Conservation (phyloP, 2,888 invertebrate species). For the Oxycera nigricornis region DNA sequence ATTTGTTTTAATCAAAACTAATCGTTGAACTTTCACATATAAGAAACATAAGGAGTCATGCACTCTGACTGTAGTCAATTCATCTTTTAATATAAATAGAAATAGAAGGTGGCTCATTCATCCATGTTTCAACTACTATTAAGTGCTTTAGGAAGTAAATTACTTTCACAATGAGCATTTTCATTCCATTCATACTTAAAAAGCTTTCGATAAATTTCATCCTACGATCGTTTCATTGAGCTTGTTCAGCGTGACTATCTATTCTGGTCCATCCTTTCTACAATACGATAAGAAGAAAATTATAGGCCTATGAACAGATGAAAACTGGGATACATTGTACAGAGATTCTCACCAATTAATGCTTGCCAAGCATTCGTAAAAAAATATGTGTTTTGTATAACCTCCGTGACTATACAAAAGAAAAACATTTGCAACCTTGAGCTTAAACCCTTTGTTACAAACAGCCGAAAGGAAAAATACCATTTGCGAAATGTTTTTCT, state of each 20-base stretch:
- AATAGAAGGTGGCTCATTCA: too few relatives aligned
- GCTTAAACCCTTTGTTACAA: slow-evolving; percentile 15
- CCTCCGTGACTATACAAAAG: not conserved
- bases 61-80: too few relatives aligned
- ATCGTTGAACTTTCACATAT: too few relatives aligned
- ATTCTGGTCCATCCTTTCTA: not conserved
- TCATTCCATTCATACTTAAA: too few relatives aligned
- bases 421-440: not conserved
- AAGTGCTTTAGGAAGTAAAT: too few relatives aligned
- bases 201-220: slow-evolving; percentile 29
- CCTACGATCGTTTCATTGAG: slow-evolving; percentile 9
- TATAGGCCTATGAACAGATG: not conserved
- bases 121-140: too few relatives aligned
- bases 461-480: not conserved
- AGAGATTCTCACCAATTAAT: slow-evolving; percentile 7
- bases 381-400: not conserved
- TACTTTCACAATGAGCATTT: too few relatives aligned
- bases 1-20: too few relatives aligned
- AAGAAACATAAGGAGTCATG: too few relatives aligned
- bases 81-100: too few relatives aligned
- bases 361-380: not conserved
- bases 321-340: slow-evolving; percentile 7
- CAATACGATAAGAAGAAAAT: not conserved
- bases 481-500: not conserved
- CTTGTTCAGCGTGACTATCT: slow-evolving; percentile 14